phyloP scores from a whole-genome alignment of 2,888 invertebrate species.

The Biston betularia region DNA sequence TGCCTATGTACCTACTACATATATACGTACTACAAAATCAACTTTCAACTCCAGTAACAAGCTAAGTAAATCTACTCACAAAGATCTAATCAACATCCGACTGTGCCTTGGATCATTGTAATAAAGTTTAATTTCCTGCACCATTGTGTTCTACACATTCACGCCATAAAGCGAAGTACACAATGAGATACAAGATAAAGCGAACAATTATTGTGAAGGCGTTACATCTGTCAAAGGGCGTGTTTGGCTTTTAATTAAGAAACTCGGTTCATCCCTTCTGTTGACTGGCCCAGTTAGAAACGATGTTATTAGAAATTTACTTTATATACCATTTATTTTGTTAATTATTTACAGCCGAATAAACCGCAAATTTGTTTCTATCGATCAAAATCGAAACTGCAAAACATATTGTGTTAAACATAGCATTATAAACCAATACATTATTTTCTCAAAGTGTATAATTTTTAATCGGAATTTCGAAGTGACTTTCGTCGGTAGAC shows the following conservation, averaged over 20 bases:
- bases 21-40: conserved; percentile 1
- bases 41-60: conserved; percentile 18
- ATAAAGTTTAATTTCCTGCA: conserved; percentile 44
- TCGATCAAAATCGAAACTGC: too few species aligned
- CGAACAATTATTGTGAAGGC: conserved; percentile 67
- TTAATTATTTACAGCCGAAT: not conserved
- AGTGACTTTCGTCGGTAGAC: too few species aligned
- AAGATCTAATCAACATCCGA: conserved; percentile 30
- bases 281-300: conserved; percentile 21
- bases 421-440: too few species aligned
- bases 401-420: too few species aligned
- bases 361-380: not conserved
- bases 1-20: too few species aligned
- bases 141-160: conserved; percentile 30
- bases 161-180: conserved; percentile 38
- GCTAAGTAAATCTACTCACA: conserved; percentile 20
- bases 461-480: too few species aligned
- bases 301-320: conserved; percentile 22
- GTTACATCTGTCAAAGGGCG: conserved; percentile 71
- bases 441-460: too few species aligned
- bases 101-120: conserved; percentile 29
- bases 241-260: conserved; percentile 72
- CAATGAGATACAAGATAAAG: conserved; percentile 64
- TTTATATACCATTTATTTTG: not conserved
- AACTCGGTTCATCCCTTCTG: conserved; percentile 61